These are phyloP conservation scores for Octopus sinensis DNA, from an alignment of 1,140 invertebrate species.

Conservation along the genomic window DNA sequence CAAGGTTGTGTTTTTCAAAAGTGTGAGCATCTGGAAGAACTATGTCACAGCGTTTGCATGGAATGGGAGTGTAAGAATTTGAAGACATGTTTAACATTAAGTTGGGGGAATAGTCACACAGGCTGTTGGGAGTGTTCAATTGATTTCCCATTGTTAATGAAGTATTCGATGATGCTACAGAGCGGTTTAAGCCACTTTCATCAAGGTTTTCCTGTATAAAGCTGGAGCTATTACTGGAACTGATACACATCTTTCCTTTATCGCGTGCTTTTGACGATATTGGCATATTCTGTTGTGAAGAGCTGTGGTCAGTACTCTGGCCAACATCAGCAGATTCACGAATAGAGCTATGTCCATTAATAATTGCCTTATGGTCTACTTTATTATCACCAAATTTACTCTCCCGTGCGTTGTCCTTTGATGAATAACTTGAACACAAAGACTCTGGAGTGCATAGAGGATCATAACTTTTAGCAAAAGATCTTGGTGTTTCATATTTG, in stretches of 20 bases:
- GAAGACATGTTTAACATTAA: not conserved
- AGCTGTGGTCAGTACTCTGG: not conserved
- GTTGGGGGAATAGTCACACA: not conserved
- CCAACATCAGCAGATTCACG: not conserved
- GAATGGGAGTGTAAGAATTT: slow-evolving; percentile 12
- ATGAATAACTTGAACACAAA: not conserved
- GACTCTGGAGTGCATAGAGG: not conserved
- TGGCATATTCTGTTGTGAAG: not conserved
- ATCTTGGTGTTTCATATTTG: slow-evolving; percentile 12
- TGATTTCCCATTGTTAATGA: not conserved
- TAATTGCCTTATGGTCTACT: not conserved
- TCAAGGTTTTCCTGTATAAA: not conserved
- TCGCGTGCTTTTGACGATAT: not conserved
- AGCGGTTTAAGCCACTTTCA: not conserved
- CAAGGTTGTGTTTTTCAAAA: slow-evolving; percentile 39
- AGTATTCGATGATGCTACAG: no score
- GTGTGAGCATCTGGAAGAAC: slow-evolving; percentile 27
- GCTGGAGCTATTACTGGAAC: not conserved
- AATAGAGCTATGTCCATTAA: not conserved
- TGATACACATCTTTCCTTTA: not conserved
- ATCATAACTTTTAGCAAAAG: slow-evolving; percentile 10
- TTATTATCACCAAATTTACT: not conserved
- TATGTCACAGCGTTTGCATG: slow-evolving; percentile 36
- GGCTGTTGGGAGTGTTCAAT: not conserved
- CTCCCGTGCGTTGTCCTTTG: not conserved